Percentiles rank a stretch among this genome's conserved stretches.
These are phyloP conservation scores for Candoia aspera DNA, from an alignment of 2,113 vertebrate species.

Conservation along the genomic window DNA sequence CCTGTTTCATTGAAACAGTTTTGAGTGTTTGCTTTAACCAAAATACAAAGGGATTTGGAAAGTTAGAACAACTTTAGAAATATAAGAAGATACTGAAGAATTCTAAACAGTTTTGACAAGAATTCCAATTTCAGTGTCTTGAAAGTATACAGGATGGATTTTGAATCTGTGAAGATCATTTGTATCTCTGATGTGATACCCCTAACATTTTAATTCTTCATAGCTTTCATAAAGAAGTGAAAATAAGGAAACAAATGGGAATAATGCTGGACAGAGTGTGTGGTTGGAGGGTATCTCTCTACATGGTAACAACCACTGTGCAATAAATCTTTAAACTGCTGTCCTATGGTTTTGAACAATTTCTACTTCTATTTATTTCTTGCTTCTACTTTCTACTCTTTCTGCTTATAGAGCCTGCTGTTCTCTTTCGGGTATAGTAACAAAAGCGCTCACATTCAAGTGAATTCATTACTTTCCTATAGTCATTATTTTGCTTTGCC, in stretches of 20 bases:
- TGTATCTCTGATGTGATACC: neutral
- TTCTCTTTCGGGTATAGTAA: neutral
- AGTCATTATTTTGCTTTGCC: neutral
- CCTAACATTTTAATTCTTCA: neutral
- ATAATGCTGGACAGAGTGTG: neutral
- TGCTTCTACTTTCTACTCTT: neutral
- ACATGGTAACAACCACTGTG: neutral
- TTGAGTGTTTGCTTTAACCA: neutral
- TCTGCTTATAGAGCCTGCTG: neutral
- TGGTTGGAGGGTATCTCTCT: no score
- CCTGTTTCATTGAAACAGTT: neutral
- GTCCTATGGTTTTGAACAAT: neutral
- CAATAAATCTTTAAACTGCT: neutral
- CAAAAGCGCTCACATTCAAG: neutral
- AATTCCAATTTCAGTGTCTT: neutral
- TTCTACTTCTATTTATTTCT: neutral
- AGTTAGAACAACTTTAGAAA: neutral
- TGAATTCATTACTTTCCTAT: conserved; percentile 20
- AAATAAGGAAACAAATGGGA: neutral
- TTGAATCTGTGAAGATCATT: neutral
- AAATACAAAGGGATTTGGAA: neutral
- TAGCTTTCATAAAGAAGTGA: neutral
- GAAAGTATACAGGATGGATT: neutral
- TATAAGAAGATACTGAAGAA: neutral
- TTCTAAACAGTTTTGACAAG: neutral